Evolutionary conservation across 2,888 invertebrate genomes (phyloP).

Genomic region (Acronicta psi): DNA sequence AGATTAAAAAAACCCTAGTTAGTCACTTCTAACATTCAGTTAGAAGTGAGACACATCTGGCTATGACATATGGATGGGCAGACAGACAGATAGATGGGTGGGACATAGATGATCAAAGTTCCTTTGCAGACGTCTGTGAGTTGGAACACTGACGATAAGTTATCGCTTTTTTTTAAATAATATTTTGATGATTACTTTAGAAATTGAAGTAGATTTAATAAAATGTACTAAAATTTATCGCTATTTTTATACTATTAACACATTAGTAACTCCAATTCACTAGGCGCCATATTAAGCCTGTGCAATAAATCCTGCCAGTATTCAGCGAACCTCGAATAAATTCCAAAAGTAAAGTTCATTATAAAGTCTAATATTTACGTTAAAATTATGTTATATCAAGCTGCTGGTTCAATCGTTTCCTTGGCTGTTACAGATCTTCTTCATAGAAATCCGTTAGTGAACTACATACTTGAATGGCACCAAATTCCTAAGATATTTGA

Average conservation of each 20-base stretch:
- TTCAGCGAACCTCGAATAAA: too few relatives aligned
- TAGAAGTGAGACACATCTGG: not conserved
- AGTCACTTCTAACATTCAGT: too few relatives aligned
- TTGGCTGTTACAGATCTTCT: slow-evolving; percentile 1
- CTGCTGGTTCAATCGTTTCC: not conserved
- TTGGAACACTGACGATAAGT: not conserved
- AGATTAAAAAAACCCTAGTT: too few relatives aligned
- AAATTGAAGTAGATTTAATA: not conserved
- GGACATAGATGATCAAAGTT: not conserved
- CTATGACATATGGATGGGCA: not conserved
- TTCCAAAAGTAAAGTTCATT: not conserved
- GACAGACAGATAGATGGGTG: not conserved
- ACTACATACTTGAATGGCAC: slow-evolving; percentile 11
- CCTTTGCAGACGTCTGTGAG: not conserved
- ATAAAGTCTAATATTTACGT: too few relatives aligned
- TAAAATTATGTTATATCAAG: too few relatives aligned
- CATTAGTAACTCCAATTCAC: not conserved
- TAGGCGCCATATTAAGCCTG: too few relatives aligned
- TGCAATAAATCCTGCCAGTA: too few relatives aligned
- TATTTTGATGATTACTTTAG: not conserved
- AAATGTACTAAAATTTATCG: not conserved
- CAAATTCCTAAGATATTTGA: slow-evolving; percentile 36
- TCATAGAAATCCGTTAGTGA: slow-evolving; percentile 11
- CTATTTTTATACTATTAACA: not conserved
- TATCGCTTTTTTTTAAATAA: not conserved